Evolutionary conservation across 2,113 vertebrate genomes (phyloP).

Genomic region (Verasper variegatus): DNA sequence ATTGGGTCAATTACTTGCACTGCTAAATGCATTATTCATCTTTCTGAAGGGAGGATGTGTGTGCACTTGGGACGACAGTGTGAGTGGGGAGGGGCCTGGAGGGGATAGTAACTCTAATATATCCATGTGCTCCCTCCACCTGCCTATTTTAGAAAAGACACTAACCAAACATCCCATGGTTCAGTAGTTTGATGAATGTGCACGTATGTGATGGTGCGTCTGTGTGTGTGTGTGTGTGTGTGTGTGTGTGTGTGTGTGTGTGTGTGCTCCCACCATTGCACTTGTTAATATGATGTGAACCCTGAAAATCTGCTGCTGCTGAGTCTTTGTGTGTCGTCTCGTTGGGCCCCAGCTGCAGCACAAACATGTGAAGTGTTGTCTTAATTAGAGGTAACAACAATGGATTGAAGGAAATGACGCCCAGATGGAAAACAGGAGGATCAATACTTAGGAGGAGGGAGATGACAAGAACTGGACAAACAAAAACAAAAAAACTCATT

Average conservation of each 20-base stretch:
- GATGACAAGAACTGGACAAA: slow-evolving; percentile 31
- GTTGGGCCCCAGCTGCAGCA: slow-evolving; percentile 62
- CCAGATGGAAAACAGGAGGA: slow-evolving; percentile 20
- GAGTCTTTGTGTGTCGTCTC: slow-evolving; percentile 25
- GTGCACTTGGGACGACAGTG: neutral
- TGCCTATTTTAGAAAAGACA: slow-evolving; percentile 5
- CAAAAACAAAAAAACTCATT: slow-evolving; percentile 11
- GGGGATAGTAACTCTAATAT: slow-evolving; percentile 1
- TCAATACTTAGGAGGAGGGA: slow-evolving; percentile 45
- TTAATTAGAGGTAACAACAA: slow-evolving; percentile 64
- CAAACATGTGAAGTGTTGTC: slow-evolving; percentile 42
- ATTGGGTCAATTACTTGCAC: slow-evolving; percentile 49
- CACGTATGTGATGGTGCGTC: neutral
- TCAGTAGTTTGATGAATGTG: slow-evolving; percentile 62
- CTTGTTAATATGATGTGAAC: slow-evolving; percentile 20
- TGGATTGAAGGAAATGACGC: slow-evolving; percentile 30
- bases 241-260: neutral
- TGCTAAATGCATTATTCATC: slow-evolving; percentile 66
- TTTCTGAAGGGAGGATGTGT: slow-evolving; percentile 15
- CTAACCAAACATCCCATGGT: slow-evolving; percentile 56
- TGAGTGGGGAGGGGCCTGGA: slow-evolving; percentile 14
- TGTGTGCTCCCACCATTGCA: neutral
- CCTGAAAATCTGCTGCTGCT: slow-evolving; percentile 23
- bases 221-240: neutral
- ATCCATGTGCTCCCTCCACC: slow-evolving; percentile 12